Base-by-base conservation (phyloP, 2,888 invertebrate genomes). In the Anarsia innoxiella region DNA sequence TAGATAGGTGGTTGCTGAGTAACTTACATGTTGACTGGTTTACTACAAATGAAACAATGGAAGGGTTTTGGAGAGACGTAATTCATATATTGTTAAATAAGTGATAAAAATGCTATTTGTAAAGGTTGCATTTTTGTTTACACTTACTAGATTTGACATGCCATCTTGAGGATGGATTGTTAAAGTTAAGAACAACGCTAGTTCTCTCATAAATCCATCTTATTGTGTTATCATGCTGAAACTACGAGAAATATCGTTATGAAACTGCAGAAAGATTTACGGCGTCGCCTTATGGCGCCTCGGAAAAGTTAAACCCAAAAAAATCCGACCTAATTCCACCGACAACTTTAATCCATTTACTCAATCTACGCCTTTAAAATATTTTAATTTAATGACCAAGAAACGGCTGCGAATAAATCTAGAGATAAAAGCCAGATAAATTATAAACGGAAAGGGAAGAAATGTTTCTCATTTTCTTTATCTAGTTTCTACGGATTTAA, bases 191-290 rank as follows among this genome's bases (percentile, higher is more conserved):
- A 10, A 47, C n/a, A n/a, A n/a, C n/a, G n/a, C n/a, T n/a, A 49
- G 45, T 43, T 39, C 36, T 43, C 44, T 37, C 38, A 41, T 46
- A 51, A 50, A 57, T 58, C 53, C 49, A 36, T 53, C 58, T 61
- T 59, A 31, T 63, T 57, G 52, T 57, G 59, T 60, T 61, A 49
- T 54, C 50, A 53, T 46, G 41, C 49, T 49, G 53, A 57, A 63
- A 59, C 59, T 56, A 53, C 33, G 49, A 52, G 51, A 59, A 66
- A 66, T 66, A 66, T 56, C 69, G 66, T 68, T 70, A 67, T 62
- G 65, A 64, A 68, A 61, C 52, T 59, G 55, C 50, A 49, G 42
- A 51, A 51, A 64, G 64, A 69, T 71, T 71, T 71, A 71, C 65
- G 45, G 55, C 59, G 54, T 52, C 51, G 59, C 66, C 63, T 54